Percentiles rank a stretch among this genome's conserved stretches.
Conservation (phyloP, 2,888 invertebrate genomes). For the Nasonovia ribisnigri region DNA sequence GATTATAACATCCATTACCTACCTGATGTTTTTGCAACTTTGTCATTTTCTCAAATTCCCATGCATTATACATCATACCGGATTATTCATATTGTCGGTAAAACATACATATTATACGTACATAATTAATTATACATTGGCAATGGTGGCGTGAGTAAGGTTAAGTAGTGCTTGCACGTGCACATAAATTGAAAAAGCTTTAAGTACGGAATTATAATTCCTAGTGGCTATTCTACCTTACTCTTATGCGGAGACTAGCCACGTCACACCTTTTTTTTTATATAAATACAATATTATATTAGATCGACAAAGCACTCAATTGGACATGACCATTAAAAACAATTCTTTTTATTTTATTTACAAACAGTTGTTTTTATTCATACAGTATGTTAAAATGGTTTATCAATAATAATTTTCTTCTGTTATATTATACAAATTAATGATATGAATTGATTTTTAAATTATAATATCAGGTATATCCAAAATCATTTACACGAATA, state of each 20-base stretch:
- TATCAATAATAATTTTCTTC: neutral
- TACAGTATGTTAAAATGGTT: neutral
- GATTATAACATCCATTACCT: neutral
- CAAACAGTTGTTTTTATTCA: neutral
- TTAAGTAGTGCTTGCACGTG: neutral
- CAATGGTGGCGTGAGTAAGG: neutral
- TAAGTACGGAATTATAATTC: neutral
- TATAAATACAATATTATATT: neutral
- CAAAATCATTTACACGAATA: neutral
- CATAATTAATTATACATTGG: neutral
- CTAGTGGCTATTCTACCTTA: neutral
- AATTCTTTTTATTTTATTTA: neutral
- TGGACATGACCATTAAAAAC: neutral
- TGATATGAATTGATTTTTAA: neutral
- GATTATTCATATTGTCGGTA: neutral
- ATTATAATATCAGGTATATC: neutral
- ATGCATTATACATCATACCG: neutral
- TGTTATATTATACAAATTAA: neutral
- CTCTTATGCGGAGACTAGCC: neutral
- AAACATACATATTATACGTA: neutral
- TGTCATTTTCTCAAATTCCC: neutral
- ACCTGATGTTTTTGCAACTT: neutral
- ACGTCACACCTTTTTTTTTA: neutral
- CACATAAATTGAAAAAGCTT: neutral
- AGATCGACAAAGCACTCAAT: neutral